Evolutionary conservation across 2,797 vertebrate species (phyloP), one percentile per base, ranked within the genome.

Genomic region (Valencia hispanica): DNA sequence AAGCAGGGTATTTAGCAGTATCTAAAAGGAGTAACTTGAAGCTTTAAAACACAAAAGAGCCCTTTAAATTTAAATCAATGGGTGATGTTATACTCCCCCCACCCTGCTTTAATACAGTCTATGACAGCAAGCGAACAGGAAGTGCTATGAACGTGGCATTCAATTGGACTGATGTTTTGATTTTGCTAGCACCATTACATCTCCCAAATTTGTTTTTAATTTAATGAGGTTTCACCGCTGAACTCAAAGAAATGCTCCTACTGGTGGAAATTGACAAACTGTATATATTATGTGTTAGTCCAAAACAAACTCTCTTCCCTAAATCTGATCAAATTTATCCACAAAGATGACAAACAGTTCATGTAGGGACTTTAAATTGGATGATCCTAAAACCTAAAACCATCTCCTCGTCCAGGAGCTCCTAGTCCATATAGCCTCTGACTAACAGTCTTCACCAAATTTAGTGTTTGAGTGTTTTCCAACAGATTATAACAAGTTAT

Each of bases 401-500:
- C 69, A 50, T 30, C 34, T 65, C 20, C 32, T n/a, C 71, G 75
- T 20, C 57, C 36, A 73, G 75, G 48, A 80, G 65, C 70, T 86
- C 61, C 83, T 84, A 80, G 73, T 86, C 78, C 77, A 43, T 50
- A 73, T 66, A 74, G 71, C 81, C 71, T 30, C 48, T 72, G 48
- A 41, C 66, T 72, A 27, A 59, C 59, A 73, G 70, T 74, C 53
- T 59, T 75, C 70, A 75, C 73, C 61, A 77, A 84, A 83, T 73
- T 65, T 78, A 81, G 79, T 71, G 78, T 68, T n/a, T 80, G 83
- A 89, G 84, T 84, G 94, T 94, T 94, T 96, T 95, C 94, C 95
- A 96, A 96, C 93, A 95, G 93, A 94, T 94, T 89, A 92, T 94
- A 94, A 95, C 94, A 94, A 95, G 81, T 95, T 93, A 92, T 94